These are phyloP conservation scores for Endomychus coccineus DNA, from an alignment of 2,888 invertebrate genomes.

Conservation along the genomic window DNA sequence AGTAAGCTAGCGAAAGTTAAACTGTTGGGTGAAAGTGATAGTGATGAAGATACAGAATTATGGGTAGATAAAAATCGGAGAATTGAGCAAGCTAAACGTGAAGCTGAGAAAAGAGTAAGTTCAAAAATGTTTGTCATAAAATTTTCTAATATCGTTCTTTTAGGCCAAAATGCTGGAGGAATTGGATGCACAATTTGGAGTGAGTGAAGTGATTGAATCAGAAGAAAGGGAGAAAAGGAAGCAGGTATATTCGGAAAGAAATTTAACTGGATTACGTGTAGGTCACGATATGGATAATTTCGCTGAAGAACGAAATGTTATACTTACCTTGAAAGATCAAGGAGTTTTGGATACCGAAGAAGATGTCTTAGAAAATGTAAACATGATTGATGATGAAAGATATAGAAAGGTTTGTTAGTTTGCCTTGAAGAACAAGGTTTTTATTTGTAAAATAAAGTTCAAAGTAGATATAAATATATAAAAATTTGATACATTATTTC, in stretches of 20 bases:
- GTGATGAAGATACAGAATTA: slow-evolving; percentile 61
- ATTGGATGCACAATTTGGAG: slow-evolving; percentile 91
- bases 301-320: slow-evolving; percentile 73
- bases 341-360: slow-evolving; percentile 78
- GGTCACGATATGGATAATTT: slow-evolving; percentile 68
- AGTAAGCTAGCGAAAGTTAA: slow-evolving; percentile 54
- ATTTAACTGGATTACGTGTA: slow-evolving; percentile 76
- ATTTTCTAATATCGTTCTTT: slow-evolving; percentile 14
- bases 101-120: slow-evolving; percentile 74
- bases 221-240: slow-evolving; percentile 55
- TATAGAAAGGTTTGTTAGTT: slow-evolving; percentile 62
- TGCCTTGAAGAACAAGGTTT: too few species aligned
- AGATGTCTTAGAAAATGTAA: slow-evolving; percentile 88
- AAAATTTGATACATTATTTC: not conserved
- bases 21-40: slow-evolving; percentile 64
- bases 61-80: slow-evolving; percentile 83
- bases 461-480: too few species aligned
- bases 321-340: slow-evolving; percentile 91
- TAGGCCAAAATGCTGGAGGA: slow-evolving; percentile 91
- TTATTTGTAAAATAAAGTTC: too few species aligned
- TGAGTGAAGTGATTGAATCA: slow-evolving; percentile 74
- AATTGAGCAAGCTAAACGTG: slow-evolving; percentile 68
- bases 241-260: slow-evolving; percentile 58
- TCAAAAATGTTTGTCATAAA: slow-evolving; percentile 4
- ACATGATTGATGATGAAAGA: slow-evolving; percentile 76